Percentiles rank a stretch among this genome's conserved stretches.
These are phyloP conservation scores for Dendrophyllia cribrosa DNA, from an alignment of 64 coral and sea anemone genomes.

Conservation along the genomic window DNA sequence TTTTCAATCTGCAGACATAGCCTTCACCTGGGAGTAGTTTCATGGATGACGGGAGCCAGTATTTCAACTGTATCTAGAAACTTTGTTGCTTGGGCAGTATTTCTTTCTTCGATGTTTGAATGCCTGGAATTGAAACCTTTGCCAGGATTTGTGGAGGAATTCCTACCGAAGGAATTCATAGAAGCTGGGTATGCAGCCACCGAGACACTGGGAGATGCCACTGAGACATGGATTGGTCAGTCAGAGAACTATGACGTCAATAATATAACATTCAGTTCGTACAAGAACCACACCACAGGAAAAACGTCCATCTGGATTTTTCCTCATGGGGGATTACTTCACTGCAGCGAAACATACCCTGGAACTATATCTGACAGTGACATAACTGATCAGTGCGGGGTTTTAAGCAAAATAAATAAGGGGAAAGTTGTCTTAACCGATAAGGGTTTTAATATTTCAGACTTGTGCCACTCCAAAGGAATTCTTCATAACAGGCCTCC, in stretches of 20 bases:
- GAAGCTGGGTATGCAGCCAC: neutral
- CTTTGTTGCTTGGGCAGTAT: slow-evolving; percentile 52
- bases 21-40: slow-evolving; percentile 11
- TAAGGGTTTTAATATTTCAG: slow-evolving; percentile 63
- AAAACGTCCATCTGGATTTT: slow-evolving; percentile 36
- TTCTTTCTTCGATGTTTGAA: slow-evolving; percentile 40
- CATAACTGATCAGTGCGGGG: slow-evolving; percentile 64
- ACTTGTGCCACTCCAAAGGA: slow-evolving; percentile 57
- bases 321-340: slow-evolving; percentile 7
- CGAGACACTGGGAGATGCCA: too few relatives aligned
- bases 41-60: slow-evolving; percentile 32
- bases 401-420: slow-evolving; percentile 51
- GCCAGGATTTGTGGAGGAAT: slow-evolving; percentile 21
- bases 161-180: slow-evolving; percentile 17
- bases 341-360: slow-evolving; percentile 37
- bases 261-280: slow-evolving; percentile 22
- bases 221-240: neutral
- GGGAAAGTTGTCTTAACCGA: slow-evolving; percentile 33
- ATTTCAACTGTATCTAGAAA: slow-evolving; percentile 9
- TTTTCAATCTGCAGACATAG: neutral
- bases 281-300: slow-evolving; percentile 47
- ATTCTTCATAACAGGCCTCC: slow-evolving; percentile 39
- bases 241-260: slow-evolving; percentile 51
- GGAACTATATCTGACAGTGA: slow-evolving; percentile 63
- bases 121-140: slow-evolving; percentile 18